Evolutionary conservation across 2,113 vertebrate genomes (phyloP).

Genomic region (Zeus faber): DNA sequence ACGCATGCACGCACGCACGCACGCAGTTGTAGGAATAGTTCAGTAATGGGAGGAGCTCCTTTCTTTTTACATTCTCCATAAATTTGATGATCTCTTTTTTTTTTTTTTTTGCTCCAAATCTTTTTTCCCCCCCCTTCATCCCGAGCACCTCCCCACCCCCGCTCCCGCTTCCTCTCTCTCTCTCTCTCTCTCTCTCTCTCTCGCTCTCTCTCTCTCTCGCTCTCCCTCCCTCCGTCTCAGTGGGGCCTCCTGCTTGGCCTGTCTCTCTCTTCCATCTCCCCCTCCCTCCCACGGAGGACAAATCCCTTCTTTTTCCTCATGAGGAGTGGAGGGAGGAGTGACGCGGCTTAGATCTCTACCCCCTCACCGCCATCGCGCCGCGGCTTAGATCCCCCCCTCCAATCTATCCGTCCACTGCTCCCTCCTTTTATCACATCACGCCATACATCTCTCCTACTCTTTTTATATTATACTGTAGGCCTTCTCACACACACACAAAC

Average conservation of each 20-base stretch:
- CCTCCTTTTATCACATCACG: constrained; percentile 5
- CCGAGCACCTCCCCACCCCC: constrained; percentile 12
- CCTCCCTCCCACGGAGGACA: constrained; percentile 68
- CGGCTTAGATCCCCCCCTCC: constrained; percentile 67
- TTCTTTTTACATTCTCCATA: too few species aligned
- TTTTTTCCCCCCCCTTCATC: neutral
- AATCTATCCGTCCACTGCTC: constrained; percentile 17
- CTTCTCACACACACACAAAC: constrained; percentile 1
- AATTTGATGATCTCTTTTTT: too few species aligned
- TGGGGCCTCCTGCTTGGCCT: constrained; percentile 1
- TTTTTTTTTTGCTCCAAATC: too few species aligned
- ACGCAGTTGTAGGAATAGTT: too few species aligned
- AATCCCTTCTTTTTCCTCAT: constrained; percentile 76
- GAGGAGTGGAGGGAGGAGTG: constrained; percentile 70
- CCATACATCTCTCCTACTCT: neutral
- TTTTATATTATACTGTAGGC: neutral
- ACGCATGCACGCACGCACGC: constrained; percentile 9
- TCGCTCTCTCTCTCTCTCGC: constrained; percentile 52
- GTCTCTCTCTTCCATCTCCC: constrained; percentile 34
- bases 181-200: constrained; percentile 15
- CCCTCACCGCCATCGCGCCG: constrained; percentile 46
- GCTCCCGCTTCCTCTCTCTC: neutral
- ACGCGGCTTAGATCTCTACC: constrained; percentile 70
- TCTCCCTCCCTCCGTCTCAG: constrained; percentile 35
- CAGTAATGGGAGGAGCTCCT: too few species aligned